These are phyloP conservation scores for Vanessa cardui DNA, from an alignment of 2,888 invertebrate species.

Conservation along the genomic window DNA sequence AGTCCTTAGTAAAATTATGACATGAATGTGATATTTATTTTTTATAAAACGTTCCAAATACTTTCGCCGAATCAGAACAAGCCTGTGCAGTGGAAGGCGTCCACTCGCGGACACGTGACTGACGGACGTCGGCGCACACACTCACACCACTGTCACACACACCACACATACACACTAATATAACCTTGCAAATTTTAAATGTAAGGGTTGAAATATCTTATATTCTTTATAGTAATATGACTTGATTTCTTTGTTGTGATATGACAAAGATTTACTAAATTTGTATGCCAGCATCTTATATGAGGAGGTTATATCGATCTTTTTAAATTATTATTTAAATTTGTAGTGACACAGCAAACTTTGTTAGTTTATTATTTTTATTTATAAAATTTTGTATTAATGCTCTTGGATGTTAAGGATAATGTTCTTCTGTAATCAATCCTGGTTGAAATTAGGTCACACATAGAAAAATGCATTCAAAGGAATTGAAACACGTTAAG, in stretches of 20 bases:
- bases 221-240: constrained; percentile 12
- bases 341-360: no score
- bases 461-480: no score
- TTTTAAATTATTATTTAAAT: no score
- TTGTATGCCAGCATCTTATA: no score
- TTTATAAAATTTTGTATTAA: no score
- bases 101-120: constrained; percentile 63
- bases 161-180: constrained; percentile 2
- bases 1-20: no score
- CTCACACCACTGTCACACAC: constrained; percentile 3
- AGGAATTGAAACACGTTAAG: no score
- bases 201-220: constrained; percentile 24
- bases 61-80: constrained; percentile 43
- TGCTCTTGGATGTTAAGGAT: no score
- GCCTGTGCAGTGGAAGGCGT: constrained; percentile 48
- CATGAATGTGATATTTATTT: no score
- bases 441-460: no score
- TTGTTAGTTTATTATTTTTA: neutral
- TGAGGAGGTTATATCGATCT: no score
- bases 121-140: constrained; percentile 55
- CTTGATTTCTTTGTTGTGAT: constrained; percentile 18
- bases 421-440: no score
- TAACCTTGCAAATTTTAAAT: constrained; percentile 2
- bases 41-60: neutral
- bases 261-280: constrained; percentile 4